Conservation (phyloP, 2,888 invertebrate genomes). For the Athalia rosae region DNA sequence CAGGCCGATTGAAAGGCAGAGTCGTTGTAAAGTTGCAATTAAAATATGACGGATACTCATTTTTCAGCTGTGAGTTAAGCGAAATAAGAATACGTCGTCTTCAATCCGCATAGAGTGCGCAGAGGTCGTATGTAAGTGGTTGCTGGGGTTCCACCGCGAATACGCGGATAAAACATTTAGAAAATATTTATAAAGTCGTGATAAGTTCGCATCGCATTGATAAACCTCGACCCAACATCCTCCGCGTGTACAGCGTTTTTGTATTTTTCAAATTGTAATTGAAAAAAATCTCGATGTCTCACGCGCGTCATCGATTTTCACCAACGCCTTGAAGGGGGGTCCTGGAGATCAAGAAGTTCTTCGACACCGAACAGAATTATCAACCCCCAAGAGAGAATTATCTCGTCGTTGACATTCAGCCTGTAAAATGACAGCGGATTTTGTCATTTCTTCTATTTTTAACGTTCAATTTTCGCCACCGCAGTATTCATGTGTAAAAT, state of each 20-base stretch:
- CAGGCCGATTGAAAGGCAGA: too few relatives aligned
- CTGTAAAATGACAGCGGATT: conserved; percentile 20
- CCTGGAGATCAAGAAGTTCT: conserved; percentile 4
- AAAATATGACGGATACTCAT: too few relatives aligned
- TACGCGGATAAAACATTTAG: not conserved
- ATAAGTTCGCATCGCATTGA: not conserved
- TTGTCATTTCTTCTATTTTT: not conserved
- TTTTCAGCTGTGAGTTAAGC: too few relatives aligned
- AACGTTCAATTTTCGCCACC: not conserved
- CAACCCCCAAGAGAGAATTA: conserved; percentile 30
- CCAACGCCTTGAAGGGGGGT: not conserved
- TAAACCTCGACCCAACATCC: not conserved
- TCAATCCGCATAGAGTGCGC: not conserved
- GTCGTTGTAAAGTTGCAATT: too few relatives aligned
- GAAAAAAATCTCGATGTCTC: too few relatives aligned
- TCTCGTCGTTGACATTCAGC: conserved; percentile 9
- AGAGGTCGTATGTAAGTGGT: not conserved
- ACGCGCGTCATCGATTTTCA: not conserved
- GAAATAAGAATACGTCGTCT: too few relatives aligned
- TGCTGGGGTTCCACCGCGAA: conserved; percentile 18
- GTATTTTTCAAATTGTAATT: too few relatives aligned
- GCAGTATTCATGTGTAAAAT: too few relatives aligned
- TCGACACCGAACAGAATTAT: not conserved
- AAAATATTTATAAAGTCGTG: not conserved
- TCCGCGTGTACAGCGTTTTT: too few relatives aligned